Conservation (phyloP, 2,113 vertebrate genomes). For the Tinamus guttatus region DNA sequence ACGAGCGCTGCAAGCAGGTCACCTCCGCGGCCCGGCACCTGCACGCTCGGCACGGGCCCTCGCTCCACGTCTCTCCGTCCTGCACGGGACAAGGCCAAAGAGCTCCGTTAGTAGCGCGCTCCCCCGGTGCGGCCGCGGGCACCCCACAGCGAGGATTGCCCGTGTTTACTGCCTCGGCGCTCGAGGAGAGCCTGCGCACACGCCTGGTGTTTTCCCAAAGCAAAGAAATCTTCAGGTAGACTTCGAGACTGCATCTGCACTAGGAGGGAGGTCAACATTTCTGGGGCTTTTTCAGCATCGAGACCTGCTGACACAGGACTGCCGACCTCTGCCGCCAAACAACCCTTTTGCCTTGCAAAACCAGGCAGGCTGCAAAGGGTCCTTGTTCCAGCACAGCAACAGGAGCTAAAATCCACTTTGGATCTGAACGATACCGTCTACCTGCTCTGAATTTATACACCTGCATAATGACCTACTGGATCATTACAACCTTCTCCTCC, state of each 20-base stretch:
- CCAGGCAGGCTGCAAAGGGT: not conserved
- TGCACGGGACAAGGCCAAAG: not conserved
- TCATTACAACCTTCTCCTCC: not conserved
- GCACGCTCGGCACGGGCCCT: conserved; percentile 83
- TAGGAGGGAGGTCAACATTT: not conserved
- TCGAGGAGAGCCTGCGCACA: fast-evolving
- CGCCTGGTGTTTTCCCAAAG: fast-evolving
- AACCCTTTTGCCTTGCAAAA: not conserved
- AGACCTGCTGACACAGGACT: fast-evolving
- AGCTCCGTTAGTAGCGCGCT: not conserved
- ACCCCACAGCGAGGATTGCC: not conserved
- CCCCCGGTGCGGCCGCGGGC: not conserved
- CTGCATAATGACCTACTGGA: not conserved
- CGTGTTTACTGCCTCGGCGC: too few relatives aligned
- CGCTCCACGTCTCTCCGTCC: conserved; percentile 82
- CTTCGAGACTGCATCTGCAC: fast-evolving
- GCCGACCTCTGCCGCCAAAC: fast-evolving
- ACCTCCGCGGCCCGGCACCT: conserved; percentile 80
- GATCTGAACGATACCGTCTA: fast-evolving
- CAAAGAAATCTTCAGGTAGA: fast-evolving
- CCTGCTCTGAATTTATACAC: not conserved
- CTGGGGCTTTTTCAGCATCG: not conserved
- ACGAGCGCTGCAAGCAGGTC: conserved; percentile 87
- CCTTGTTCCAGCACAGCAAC: not conserved
- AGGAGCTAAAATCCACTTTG: not conserved